Conservation (phyloP, 2,113 vertebrate species). For the Brachyhypopomus gauderio region DNA sequence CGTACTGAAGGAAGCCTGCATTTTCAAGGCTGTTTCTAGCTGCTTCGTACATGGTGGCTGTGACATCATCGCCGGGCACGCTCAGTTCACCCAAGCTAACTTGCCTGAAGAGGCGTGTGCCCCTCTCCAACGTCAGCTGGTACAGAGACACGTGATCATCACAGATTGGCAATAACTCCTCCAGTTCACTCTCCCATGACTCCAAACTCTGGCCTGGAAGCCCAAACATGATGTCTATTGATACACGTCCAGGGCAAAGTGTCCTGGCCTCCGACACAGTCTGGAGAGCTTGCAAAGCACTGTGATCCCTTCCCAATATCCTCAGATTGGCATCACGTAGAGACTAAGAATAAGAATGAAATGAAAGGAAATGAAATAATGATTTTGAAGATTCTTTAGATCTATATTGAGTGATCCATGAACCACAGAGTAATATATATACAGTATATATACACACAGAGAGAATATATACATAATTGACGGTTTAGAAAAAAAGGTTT, state of each 20-base stretch:
- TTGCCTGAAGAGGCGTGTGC: constrained; percentile 81
- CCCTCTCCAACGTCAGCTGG: constrained; percentile 90
- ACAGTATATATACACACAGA: no score
- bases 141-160: constrained; percentile 91
- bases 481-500: not conserved
- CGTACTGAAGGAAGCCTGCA: constrained; percentile 84
- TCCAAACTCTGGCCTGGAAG: constrained; percentile 78
- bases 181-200: constrained; percentile 78
- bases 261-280: constrained; percentile 76
- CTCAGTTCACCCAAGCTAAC: constrained; percentile 70
- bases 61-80: constrained; percentile 69
- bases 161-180: constrained; percentile 72
- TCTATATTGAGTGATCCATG: no score
- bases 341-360: constrained; percentile 71
- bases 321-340: constrained; percentile 77
- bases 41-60: constrained; percentile 83
- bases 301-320: constrained; percentile 86
- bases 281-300: constrained; percentile 69
- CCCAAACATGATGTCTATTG: constrained; percentile 88
- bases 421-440: no score
- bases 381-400: not conserved
- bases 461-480: no score
- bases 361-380: no score
- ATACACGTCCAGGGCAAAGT: constrained; percentile 83
- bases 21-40: constrained; percentile 72